Base-by-base conservation (phyloP, 2,888 invertebrate genomes). In the Tetragonisca angustula region DNA sequence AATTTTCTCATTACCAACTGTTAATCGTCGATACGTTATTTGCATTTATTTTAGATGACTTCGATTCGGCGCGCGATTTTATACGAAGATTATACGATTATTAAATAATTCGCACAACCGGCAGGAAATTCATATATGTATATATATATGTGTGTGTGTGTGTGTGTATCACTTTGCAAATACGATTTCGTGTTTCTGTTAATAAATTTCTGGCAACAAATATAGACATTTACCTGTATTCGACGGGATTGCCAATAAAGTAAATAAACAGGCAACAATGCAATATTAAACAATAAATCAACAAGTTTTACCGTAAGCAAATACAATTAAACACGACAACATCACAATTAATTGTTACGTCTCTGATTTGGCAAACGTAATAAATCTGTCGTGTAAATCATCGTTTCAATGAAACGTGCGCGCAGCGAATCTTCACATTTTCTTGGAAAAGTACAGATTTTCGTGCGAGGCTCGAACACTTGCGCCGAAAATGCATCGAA, bases 251-350 rank as follows among this genome's bases (percentile, higher is more conserved):
- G 13, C 56, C 56, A 56, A 56, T n/a, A n/a, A 56, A 59, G 15
- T 59, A 59, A 59, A 59, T 15, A 59, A 59, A 59, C n/a, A 59
- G 24, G 24, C n/a, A 59, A n/a, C 56, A 59, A n/a, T 59, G 24
- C n/a, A n/a, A 59, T n/a, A n/a, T 59, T 59, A 59, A 59, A 59
- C n/a, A 59, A 59, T 59, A 56, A n/a, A 56, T 56, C n/a, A 59
- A 59, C n/a, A 5, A 59, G 24, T 59, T 59, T 59, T n/a, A 59
- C n/a, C 56, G 15, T 59, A 24, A 59, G 5, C n/a, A 59, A n/a
- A 59, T 59, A n/a, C 15, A n/a, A 59, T n/a, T 59, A 59, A 59
- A 59, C n/a, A 59, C 5, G 15, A n/a, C 15, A 59, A 24, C 2
- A n/a, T 59, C 2, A 2, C 15, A n/a, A 59, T 59, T n/a, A 59